phyloP scores from a whole-genome alignment of 1,140 invertebrate species.

The Papilio polyxenes region DNA sequence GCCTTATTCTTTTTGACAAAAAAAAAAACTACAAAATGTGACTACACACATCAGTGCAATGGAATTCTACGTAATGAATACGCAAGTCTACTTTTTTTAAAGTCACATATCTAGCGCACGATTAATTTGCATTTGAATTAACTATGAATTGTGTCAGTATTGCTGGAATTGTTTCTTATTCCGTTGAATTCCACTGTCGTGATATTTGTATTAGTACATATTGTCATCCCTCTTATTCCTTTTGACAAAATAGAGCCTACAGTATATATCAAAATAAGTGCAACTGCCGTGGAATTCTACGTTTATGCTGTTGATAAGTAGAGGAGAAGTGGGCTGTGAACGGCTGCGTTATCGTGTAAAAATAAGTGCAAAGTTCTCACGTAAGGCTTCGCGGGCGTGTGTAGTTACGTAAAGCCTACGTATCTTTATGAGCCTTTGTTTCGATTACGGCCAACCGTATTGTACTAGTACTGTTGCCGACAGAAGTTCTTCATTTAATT shows the following conservation, averaged over 20 bases:
- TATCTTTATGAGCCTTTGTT: slow-evolving; percentile 78
- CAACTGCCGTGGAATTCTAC: too few relatives aligned
- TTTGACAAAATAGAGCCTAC: neutral
- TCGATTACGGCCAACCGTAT: slow-evolving; percentile 69
- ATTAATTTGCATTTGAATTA: neutral
- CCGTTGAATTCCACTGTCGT: too few relatives aligned
- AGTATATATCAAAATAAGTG: too few relatives aligned
- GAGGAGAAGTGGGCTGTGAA: neutral
- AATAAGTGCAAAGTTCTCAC: slow-evolving; percentile 54
- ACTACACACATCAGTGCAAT: neutral
- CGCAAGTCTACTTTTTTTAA: neutral
- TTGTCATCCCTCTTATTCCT: too few relatives aligned
- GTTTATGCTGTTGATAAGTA: neutral
- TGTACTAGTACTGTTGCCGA: slow-evolving; percentile 59
- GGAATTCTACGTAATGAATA: neutral
- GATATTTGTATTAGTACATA: too few relatives aligned
- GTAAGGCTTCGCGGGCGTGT: slow-evolving; percentile 49
- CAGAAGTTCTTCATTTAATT: slow-evolving; percentile 42
- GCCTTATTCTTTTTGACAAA: too few relatives aligned
- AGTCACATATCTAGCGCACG: neutral
- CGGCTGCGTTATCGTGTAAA: slow-evolving; percentile 44
- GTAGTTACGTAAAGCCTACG: slow-evolving; percentile 67
- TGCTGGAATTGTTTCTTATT: neutral
- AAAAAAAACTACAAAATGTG: too few relatives aligned
- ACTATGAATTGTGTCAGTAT: neutral